These are phyloP conservation scores for Acleris laterana DNA, from an alignment of 2,888 invertebrate species.

Conservation along the genomic window DNA sequence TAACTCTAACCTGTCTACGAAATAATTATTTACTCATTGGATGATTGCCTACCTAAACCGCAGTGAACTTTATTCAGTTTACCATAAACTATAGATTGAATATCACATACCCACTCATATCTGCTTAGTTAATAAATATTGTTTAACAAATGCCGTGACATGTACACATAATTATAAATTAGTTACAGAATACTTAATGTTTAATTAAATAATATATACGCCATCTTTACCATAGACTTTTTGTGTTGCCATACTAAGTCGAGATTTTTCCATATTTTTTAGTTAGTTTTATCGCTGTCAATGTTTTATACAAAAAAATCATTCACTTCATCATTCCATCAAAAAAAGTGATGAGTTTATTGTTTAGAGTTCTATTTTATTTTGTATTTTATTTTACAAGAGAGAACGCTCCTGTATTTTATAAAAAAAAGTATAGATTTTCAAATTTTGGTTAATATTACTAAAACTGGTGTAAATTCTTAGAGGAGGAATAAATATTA, in stretches of 20 bases:
- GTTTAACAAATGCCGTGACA: constrained; percentile 22
- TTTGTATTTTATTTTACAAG: constrained; percentile 13
- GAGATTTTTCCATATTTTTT: background rate
- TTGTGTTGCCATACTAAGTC: constrained; percentile 31
- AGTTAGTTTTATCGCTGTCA: constrained; percentile 19
- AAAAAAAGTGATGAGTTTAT: constrained; percentile 14
- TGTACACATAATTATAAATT: constrained; percentile 25
- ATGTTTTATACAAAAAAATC: constrained; percentile 13
- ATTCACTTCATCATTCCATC: constrained; percentile 24
- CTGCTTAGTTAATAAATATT: constrained; percentile 68
- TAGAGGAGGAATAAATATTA: constrained; percentile 32
- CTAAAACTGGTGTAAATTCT: constrained; percentile 28
- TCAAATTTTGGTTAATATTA: constrained; percentile 16
- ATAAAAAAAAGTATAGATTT: constrained; percentile 33
- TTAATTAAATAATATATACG: constrained; percentile 16
- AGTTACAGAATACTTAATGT: constrained; percentile 10
- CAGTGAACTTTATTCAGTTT: constrained; percentile 7
- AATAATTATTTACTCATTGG: too few relatives aligned
- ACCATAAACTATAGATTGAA: constrained; percentile 46
- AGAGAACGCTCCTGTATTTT: constrained; percentile 32
- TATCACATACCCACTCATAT: constrained; percentile 74
- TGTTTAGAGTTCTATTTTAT: constrained; percentile 10
- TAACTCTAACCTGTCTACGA: too few relatives aligned
- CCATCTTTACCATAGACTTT: constrained; percentile 25
- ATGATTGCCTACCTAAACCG: background rate